These are phyloP conservation scores for Drosophila paranaensis DNA, from an alignment of 2,888 invertebrate species.

Conservation along the genomic window DNA sequence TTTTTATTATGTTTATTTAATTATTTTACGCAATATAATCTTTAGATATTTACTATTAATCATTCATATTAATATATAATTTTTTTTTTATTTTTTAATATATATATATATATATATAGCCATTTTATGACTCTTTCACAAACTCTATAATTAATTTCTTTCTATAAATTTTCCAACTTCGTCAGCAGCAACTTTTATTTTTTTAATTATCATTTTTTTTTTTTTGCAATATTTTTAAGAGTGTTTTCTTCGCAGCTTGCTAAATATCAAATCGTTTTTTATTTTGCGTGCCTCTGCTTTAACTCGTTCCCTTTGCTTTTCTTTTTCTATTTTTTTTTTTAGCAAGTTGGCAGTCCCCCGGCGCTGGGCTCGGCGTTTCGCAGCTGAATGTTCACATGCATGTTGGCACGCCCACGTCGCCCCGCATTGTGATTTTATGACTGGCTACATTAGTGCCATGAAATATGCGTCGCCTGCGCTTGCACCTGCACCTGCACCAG, in stretches of 20 bases:
- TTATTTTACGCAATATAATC: no score
- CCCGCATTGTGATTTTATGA: slow-evolving; percentile 79
- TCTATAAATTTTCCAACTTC: no score
- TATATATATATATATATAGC: no score
- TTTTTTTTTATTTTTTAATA: no score
- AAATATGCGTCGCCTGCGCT: slow-evolving; percentile 73
- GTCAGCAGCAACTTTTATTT: neutral
- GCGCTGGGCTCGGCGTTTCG: slow-evolving; percentile 3
- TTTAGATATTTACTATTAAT: no score
- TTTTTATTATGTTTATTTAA: no score
- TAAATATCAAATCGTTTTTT: slow-evolving; percentile 18
- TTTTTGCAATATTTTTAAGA: neutral
- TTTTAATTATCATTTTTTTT: slow-evolving; percentile 8
- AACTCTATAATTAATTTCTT: no score
- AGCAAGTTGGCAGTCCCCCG: slow-evolving; percentile 53
- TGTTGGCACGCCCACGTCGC: slow-evolving; percentile 60
- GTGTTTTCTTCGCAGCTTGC: slow-evolving; percentile 12
- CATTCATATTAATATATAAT: no score
- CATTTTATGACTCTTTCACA: no score
- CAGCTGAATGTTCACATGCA: slow-evolving; percentile 67
- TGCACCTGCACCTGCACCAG: slow-evolving; percentile 25
- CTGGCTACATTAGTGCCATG: slow-evolving; percentile 80
- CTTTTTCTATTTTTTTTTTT: slow-evolving; percentile 16
- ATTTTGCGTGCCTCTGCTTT: neutral
- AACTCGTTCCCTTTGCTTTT: neutral